Evolutionary conservation across 2,888 invertebrate genomes (phyloP).

Genomic region (Cylloceria caligata): DNA sequence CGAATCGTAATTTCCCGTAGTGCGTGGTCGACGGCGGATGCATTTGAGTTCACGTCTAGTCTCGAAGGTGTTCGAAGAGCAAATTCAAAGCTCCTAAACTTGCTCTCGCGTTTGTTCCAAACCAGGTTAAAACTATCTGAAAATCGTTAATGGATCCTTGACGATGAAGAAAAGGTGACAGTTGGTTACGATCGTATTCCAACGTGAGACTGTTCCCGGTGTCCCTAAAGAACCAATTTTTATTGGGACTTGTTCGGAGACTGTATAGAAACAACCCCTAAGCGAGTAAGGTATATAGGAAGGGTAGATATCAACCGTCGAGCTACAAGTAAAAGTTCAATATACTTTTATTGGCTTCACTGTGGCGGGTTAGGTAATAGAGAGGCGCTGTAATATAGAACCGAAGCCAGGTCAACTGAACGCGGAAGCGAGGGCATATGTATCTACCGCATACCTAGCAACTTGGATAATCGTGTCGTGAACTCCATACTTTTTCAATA

Average conservation of each 20-base stretch:
- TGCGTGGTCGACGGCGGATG: constrained; percentile 13
- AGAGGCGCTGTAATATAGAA: constrained; percentile 30
- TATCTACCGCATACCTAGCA: not conserved
- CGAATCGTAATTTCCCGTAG: constrained; percentile 62
- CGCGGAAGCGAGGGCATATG: not conserved
- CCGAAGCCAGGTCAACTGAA: not conserved
- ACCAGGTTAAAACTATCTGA: constrained; percentile 17
- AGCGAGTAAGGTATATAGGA: not conserved
- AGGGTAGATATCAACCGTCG: constrained; percentile 43
- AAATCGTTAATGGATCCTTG: constrained; percentile 17
- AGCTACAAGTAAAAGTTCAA: constrained; percentile 68
- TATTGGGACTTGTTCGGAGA: constrained; percentile 12
- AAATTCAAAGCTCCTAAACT: constrained; percentile 37
- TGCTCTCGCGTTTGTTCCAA: constrained; percentile 13
- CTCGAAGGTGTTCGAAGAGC: constrained; percentile 11
- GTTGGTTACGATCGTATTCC: not conserved
- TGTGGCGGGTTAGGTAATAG: constrained; percentile 56
- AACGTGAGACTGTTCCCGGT: not conserved
- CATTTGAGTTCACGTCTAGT: constrained; percentile 8
- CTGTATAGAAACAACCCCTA: not conserved
- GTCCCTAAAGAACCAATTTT: not conserved
- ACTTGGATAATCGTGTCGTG: not conserved
- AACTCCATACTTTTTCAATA: constrained; percentile 20
- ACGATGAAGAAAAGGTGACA: not conserved
- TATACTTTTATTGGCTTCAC: constrained; percentile 73